Percentiles rank a stretch among this genome's conserved stretches.
phyloP scores from a whole-genome alignment of 2,888 invertebrate genomes.

The Bombyx huttoni region DNA sequence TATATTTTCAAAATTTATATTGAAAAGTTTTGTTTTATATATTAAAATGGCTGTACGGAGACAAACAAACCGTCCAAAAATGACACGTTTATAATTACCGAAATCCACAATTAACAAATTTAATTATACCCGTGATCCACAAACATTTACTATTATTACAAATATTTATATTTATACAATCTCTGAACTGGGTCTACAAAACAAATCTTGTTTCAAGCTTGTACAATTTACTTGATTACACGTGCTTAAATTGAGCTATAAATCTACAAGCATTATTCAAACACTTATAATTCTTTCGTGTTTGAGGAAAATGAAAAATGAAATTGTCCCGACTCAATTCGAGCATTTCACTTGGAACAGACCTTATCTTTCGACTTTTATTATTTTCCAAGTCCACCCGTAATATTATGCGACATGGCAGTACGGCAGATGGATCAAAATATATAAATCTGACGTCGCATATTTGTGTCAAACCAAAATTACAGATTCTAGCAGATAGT shows the following conservation, averaged over 20 bases:
- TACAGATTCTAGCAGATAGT: background rate
- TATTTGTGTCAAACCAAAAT: slow-evolving; percentile 41
- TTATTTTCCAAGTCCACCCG: slow-evolving; percentile 61
- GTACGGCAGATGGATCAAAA: slow-evolving; percentile 60
- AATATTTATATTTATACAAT: background rate
- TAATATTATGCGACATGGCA: slow-evolving; percentile 61
- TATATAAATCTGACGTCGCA: slow-evolving; percentile 63
- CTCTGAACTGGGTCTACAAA: background rate
- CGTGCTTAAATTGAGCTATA: slow-evolving; percentile 20
- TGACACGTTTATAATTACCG: background rate
- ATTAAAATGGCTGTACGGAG: background rate
- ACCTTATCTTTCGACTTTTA: slow-evolving; percentile 56
- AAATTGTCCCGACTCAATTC: slow-evolving; percentile 53
- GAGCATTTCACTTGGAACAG: slow-evolving; percentile 40
- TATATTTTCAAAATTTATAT: slow-evolving; percentile 22
- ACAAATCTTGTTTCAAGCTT: background rate
- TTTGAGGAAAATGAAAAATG: slow-evolving; percentile 51
- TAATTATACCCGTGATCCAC: no score
- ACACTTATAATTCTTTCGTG: slow-evolving; percentile 35
- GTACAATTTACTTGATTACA: background rate
- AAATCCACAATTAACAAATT: no score
- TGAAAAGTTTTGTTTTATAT: background rate
- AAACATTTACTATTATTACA: no score
- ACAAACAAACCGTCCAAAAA: background rate
- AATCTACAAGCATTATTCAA: slow-evolving; percentile 28